phyloP scores from a whole-genome alignment of 2,888 invertebrate species.

The Alentia gelatinosa region DNA sequence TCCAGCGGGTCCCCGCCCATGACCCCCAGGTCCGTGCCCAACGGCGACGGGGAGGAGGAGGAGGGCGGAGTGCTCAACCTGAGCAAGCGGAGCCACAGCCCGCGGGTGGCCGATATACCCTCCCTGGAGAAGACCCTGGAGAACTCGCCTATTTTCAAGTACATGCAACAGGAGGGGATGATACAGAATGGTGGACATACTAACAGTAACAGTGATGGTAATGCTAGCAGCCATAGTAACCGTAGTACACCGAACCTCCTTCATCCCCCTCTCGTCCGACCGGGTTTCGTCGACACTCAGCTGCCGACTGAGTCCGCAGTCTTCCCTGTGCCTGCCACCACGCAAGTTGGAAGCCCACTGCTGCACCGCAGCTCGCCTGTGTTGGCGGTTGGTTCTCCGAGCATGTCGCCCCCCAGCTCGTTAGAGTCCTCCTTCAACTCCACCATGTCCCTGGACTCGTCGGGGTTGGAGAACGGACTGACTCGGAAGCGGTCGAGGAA shows the following conservation, averaged over 20 bases:
- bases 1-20: constrained; percentile 82
- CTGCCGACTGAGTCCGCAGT: constrained; percentile 33
- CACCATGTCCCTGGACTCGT: constrained; percentile 55
- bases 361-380: neutral
- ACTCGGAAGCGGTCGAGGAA: constrained; percentile 73
- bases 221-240: constrained; percentile 19
- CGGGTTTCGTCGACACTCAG: constrained; percentile 19
- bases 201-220: neutral
- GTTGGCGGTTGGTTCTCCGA: neutral
- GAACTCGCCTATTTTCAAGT: constrained; percentile 76
- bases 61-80: constrained; percentile 87
- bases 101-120: constrained; percentile 55
- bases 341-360: neutral
- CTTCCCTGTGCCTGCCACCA: neutral
- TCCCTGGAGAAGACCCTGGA: constrained; percentile 61
- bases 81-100: constrained; percentile 83
- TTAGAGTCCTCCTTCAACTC: constrained; percentile 60
- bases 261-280: constrained; percentile 15
- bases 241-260: constrained; percentile 47
- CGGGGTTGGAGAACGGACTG: constrained; percentile 46
- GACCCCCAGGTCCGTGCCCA: constrained; percentile 83
- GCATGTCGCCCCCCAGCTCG: constrained; percentile 58
- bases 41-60: constrained; percentile 71
- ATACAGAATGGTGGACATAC: constrained; percentile 58
- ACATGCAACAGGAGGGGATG: constrained; percentile 77